Evolutionary conservation across 1,140 invertebrate species (phyloP), one percentile per base, ranked within the genome.

Genomic region (Belonocnema kinseyi): DNA sequence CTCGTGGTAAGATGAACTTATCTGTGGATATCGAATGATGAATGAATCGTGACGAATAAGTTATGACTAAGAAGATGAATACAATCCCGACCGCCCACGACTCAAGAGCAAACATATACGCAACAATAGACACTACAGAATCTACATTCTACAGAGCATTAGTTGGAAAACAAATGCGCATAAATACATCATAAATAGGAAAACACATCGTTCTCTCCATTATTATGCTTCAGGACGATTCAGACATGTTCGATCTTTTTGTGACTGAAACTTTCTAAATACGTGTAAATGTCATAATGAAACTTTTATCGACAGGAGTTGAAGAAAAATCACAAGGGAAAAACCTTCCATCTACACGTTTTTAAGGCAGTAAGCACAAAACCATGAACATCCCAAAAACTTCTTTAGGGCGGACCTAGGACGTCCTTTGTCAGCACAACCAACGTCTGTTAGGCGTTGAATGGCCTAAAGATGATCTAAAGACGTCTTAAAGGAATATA

Each of bases 21-120:
- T 78, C 75, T 83, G 46, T 54, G 75, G 80, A 80, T 85, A 85
- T 86, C 82, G 77, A 83, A 84, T 87, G 83, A 87, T 81, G 82
- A 85, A 84, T 82, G 85, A 83, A 73, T 74, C 74, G 51, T 75
- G 77, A 82, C 81, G 76, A 80, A 77, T 79, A 82, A 83, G 76
- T 86, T 88, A 87, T 83, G 85, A 88, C 83, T 86, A 80, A 85
- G 75, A 75, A 52, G 73, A 66, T 72, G 79, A 74, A 21, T 77
- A 78, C 77, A 76, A 85, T 85, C 77, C 80, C 77, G 73, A 78
- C 84, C 82, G 82, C 83, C 84, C 80, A 88, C 80, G 75, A 79
- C 75, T 80, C 75, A 76, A 74, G 74, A 78, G 79, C 75, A 82
- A 86, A 85, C 82, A 83, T 82, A 77, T 76, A 73, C 71, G n/a